Percentiles rank a stretch among this genome's conserved stretches.
Evolutionary conservation across 2,888 invertebrate species (phyloP).

Genomic region (Leptodirus hochenwartii): DNA sequence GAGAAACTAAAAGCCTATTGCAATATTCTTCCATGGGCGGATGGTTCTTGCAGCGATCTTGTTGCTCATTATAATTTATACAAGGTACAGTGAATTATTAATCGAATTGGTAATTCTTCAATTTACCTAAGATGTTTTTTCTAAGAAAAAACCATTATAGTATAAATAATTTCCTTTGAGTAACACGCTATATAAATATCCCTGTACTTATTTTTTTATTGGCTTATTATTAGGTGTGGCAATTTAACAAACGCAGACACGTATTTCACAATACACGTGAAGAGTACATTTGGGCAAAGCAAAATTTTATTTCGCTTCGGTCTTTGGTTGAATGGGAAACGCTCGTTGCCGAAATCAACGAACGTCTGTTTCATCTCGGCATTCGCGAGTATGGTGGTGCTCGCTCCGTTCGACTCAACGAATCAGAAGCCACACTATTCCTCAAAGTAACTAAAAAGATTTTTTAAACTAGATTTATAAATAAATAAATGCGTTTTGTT

Average conservation of each 20-base stretch:
- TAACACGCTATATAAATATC: no score
- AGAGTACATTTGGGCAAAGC: constrained; percentile 46
- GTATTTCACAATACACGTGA: constrained; percentile 31
- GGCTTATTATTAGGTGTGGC: constrained; percentile 41
- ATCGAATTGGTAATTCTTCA: no score
- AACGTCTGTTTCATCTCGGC: constrained; percentile 38
- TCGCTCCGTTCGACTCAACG: constrained; percentile 20
- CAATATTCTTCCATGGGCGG: constrained; percentile 64
- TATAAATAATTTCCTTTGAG: no score
- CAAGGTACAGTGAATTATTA: constrained; percentile 35
- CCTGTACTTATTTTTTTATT: constrained; percentile 3
- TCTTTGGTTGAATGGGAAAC: constrained; percentile 54
- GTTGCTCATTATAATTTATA: constrained; percentile 68
- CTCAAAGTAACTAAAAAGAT: no score
- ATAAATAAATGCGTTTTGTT: no score
- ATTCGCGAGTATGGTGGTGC: no score
- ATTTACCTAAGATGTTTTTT: no score
- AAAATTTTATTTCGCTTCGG: constrained; percentile 51
- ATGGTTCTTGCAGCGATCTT: constrained; percentile 68
- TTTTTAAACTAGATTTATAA: no score
- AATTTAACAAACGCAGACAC: constrained; percentile 36
- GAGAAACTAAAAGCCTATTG: constrained; percentile 51
- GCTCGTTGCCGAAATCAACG: constrained; percentile 48
- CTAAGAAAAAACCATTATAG: no score
- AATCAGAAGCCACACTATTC: constrained; percentile 17